Evolutionary conservation across 2,797 vertebrate genomes (phyloP).

Genomic region (Poecile montanus): DNA sequence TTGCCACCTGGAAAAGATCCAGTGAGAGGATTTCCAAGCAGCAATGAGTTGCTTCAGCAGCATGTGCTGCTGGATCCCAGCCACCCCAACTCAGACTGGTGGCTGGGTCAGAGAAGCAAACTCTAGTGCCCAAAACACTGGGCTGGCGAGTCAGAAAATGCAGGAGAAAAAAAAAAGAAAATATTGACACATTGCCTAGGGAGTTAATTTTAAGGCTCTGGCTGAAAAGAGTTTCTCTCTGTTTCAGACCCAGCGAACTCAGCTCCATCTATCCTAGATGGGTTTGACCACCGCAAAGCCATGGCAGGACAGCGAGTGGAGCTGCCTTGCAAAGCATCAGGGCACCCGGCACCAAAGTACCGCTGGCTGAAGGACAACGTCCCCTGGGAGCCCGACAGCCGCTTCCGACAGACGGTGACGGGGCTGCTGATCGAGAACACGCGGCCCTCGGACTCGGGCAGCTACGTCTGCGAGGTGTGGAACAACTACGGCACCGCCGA

Average conservation of each 20-base stretch:
- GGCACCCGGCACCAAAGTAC: conserved; percentile 93
- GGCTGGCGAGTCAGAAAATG: not conserved
- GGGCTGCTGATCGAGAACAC: conserved; percentile 92
- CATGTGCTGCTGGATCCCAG: conserved; percentile 11
- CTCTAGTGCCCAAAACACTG: not conserved
- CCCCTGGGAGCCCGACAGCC: conserved; percentile 92
- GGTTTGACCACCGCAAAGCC: conserved; percentile 94
- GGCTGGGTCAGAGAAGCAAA: not conserved
- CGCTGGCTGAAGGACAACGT: conserved; percentile 98
- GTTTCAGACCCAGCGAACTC: conserved; percentile 92
- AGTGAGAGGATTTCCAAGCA: conserved; percentile 35
- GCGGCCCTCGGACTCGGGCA: conserved; percentile 90
- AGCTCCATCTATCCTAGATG: conserved; percentile 94
- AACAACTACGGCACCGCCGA: conserved; percentile 96
- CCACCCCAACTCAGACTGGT: not conserved
- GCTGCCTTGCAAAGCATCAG: conserved; percentile 96
- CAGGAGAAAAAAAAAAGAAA: not conserved
- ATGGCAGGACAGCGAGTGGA: conserved; percentile 94
- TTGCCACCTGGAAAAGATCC: conserved; percentile 48
- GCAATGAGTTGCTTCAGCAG: not conserved
- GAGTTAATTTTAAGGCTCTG: not conserved
- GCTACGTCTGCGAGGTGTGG: conserved; percentile 96
- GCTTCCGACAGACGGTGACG: conserved; percentile 89
- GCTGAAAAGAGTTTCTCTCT: not conserved
- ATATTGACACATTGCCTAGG: not conserved